Evolutionary conservation across 2,113 vertebrate species (phyloP), one percentile per base, ranked within the genome.

Genomic region (Nanorana parkeri): DNA sequence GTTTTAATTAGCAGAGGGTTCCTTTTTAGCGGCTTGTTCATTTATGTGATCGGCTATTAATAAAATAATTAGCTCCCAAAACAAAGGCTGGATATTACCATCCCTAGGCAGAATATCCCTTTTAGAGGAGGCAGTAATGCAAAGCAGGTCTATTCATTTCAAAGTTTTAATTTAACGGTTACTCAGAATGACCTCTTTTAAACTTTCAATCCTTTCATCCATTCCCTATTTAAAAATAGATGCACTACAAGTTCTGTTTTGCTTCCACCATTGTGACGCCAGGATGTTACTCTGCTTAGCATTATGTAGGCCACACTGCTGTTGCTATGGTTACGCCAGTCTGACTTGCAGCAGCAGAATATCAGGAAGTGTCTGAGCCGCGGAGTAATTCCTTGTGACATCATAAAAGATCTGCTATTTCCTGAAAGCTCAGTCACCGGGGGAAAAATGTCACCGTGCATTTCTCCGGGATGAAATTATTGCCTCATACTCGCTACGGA

Each of bases 381-480:
- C 84, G 80, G 87, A 87, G 76, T 85, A 86, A 91, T 88, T 84
- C 67, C 87, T 88, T 76, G 68, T 89, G 86, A 91, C 86, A 87
- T 87, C 84, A 86, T 87, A 86, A 4, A 0, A 84, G 84, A 28
- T 10, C 54, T 5, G 8, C 1, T 0, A 77, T 85, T 87, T 91
- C 84, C 84, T 89, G 0, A 0, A 65, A 77, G 84, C 0, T 0
- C 76, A 78, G 77, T 86, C 76, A 81, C 3, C 65, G 77, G 64
- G 77, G 61, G 77, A 61, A 67, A 4, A 68, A 52, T 87, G 41
- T 73, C 26, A 8, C 1, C 0, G 64, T 84, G 55, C 73, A n/a
- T 78, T 67, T 17, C 47, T 26, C 19, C 2, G 51, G 41, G 26
- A n/a, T 1, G 71, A 68, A 68, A 72, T 58, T 73, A 83, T 78